Percentiles rank a stretch among this genome's conserved stretches.
Conservation (phyloP, 2,113 vertebrate species). For the Panthera uncia region DNA sequence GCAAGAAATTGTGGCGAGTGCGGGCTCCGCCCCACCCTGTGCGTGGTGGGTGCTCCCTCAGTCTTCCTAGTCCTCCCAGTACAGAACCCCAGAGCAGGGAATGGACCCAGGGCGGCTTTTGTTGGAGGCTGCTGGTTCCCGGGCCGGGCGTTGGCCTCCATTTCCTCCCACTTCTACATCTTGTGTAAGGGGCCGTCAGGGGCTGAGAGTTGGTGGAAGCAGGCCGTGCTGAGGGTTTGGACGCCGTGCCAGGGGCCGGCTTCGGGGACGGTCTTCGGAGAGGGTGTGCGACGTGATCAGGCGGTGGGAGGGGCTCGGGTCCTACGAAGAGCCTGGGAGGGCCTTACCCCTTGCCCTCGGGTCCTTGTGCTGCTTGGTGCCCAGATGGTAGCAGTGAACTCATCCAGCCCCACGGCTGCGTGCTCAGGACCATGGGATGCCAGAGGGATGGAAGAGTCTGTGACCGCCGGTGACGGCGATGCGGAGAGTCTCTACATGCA, state of each 20-base stretch:
- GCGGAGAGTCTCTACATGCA: conserved; percentile 96
- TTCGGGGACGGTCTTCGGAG: background rate
- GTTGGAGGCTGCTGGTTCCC: background rate
- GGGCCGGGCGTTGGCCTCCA: fast-evolving
- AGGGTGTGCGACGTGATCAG: fast-evolving
- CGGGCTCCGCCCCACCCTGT: fast-evolving
- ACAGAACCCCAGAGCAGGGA: background rate
- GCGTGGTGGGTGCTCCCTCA: too few species aligned
- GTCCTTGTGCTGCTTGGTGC: background rate
- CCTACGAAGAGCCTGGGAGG: background rate
- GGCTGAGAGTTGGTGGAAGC: background rate
- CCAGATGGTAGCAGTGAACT: conserved; percentile 87
- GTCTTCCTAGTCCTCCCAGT: background rate
- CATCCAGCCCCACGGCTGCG: conserved; percentile 88
- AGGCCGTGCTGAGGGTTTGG: background rate
- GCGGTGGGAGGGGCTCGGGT: background rate
- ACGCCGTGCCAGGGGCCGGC: fast-evolving
- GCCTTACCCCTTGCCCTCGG: conserved; percentile 9
- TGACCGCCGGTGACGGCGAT: conserved; percentile 88
- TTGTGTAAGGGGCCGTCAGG: background rate
- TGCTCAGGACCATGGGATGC: conserved; percentile 89
- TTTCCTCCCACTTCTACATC: background rate
- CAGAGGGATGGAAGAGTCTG: conserved; percentile 88
- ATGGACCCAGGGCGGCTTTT: fast-evolving
- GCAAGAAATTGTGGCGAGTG: background rate